Base-by-base conservation (phyloP, 2,797 vertebrate genomes). In the Apogon hyalosoma region DNA sequence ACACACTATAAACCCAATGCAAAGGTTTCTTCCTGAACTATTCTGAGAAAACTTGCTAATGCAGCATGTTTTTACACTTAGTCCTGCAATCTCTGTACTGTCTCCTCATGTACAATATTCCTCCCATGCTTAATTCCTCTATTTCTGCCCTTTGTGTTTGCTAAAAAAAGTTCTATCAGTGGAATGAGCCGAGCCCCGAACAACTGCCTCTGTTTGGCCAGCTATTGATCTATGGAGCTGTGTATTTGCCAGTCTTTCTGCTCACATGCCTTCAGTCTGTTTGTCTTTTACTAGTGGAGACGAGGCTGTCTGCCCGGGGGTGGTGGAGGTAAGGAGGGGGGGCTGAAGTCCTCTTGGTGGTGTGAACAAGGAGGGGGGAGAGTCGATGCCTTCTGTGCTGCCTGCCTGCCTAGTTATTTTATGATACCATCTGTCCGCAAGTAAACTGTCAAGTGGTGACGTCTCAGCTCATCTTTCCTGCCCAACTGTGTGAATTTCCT, bases 351-450 rank as follows among this genome's bases (percentile, higher is more conserved):
- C 67, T 74, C 55, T 76, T 81, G 6, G 0, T 80, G 74, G 69
- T 75, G 57, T 73, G 48, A 46, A 15, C 31, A n/a, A 48, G 18
- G 1, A 7, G 9, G 14, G 39, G 69, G 65, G 80, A 63, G 50
- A 0, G 64, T 79, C 52, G 36, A 1, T 81, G 80, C 83, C 87
- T 85, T 91, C 84, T 90, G 90, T 85, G 84, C 24, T 28, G 24
- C 24, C 83, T 28, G 24, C 24, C 83, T 90, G 86, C 90, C 85
- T 83, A 77, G 90, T 89, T 86, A 90, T 87, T 93, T 92, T 88
- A 90, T 87, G 84, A 85, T 77, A 76, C 91, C 90, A 93, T 92
- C 90, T 92, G 92, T 90, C 90, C 77, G 70, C 68, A 65, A 80
- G 88, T 82, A 87, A 90, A 87, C 88, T 43, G 70, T 90, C 88